phyloP scores from a whole-genome alignment of 2,888 invertebrate species.

The Branchinecta sandiegonensis region DNA sequence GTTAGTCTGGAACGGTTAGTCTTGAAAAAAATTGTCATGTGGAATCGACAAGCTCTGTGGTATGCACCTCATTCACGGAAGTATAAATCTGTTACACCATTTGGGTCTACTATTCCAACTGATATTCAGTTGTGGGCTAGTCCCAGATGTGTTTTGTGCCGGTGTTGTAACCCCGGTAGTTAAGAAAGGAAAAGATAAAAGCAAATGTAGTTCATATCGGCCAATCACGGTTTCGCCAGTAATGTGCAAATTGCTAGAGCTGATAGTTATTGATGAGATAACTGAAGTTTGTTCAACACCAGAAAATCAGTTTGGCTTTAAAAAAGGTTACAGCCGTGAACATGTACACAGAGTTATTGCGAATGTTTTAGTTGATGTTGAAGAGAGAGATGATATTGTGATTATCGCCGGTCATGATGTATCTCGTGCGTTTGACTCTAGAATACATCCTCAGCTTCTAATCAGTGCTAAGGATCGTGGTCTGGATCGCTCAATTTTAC shows the following conservation, averaged over 20 bases:
- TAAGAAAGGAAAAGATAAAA: no score
- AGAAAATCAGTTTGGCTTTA: not conserved
- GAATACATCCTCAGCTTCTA: no score
- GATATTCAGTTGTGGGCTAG: no score
- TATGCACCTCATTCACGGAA: constrained; percentile 1
- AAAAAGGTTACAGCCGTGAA: not conserved
- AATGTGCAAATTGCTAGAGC: no score
- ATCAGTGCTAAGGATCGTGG: no score
- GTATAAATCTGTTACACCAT: not conserved
- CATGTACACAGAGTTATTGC: not conserved
- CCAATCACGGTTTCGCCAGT: no score
- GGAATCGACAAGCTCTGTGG: constrained; percentile 2
- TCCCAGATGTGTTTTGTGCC: no score
- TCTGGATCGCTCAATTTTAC: not conserved
- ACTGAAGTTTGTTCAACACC: not conserved
- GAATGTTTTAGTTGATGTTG: constrained; percentile 5
- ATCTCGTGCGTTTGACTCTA: no score
- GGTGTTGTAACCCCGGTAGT: no score
- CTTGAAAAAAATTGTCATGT: not conserved
- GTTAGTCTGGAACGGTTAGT: no score
- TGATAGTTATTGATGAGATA: no score
- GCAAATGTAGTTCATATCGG: no score
- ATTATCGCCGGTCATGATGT: not conserved
- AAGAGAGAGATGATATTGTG: not conserved
- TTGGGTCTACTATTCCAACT: not conserved